phyloP scores from a whole-genome alignment of 2,888 invertebrate species.

The Baccha elongata region DNA sequence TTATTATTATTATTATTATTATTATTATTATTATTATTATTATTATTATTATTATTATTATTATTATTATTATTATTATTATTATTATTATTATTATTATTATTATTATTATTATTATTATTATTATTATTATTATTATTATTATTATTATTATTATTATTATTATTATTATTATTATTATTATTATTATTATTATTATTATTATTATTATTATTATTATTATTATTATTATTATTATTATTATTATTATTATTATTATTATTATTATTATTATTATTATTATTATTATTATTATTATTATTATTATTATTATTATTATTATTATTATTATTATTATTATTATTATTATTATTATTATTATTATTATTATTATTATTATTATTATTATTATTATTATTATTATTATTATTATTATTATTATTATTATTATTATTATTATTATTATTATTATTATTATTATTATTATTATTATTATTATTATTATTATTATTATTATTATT shows the following conservation, averaged over 20 bases:
- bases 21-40: conserved; percentile 14
- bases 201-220: conserved; percentile 13
- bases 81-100: conserved; percentile 15
- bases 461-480: conserved; percentile 20
- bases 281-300: conserved; percentile 19
- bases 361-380: conserved; percentile 18
- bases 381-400: conserved; percentile 15
- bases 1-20: conserved; percentile 11
- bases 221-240: conserved; percentile 17
- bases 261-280: conserved; percentile 16
- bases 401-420: conserved; percentile 11
- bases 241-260: conserved; percentile 17
- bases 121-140: conserved; percentile 17
- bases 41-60: conserved; percentile 19
- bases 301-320: conserved; percentile 17
- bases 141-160: conserved; percentile 13
- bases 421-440: conserved; percentile 16
- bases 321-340: conserved; percentile 16
- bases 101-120: conserved; percentile 20
- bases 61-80: conserved; percentile 11
- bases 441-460: conserved; percentile 22
- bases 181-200: conserved; percentile 19
- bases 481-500: conserved; percentile 21
- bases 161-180: conserved; percentile 19
- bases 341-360: conserved; percentile 10